phyloP scores from a whole-genome alignment of 2,888 invertebrate genomes.

The Lamproptera curius region DNA sequence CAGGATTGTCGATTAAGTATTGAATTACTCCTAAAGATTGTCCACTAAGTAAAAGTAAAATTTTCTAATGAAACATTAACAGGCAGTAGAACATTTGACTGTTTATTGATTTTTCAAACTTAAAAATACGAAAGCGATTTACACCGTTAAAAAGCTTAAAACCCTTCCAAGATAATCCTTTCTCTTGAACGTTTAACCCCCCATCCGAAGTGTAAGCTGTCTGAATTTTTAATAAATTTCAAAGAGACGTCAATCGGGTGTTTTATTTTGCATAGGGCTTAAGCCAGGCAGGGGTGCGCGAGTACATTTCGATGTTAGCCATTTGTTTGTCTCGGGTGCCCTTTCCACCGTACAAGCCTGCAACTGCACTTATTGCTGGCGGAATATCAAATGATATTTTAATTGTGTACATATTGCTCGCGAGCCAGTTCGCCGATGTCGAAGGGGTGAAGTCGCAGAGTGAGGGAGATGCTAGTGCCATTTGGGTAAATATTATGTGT shows the following conservation, averaged over 20 bases:
- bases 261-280: constrained; percentile 78
- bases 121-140: background rate
- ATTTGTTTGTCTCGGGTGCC: constrained; percentile 64
- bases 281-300: constrained; percentile 58
- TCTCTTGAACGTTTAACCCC: constrained; percentile 70
- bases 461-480: background rate
- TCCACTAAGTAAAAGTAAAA: too few species aligned
- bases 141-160: constrained; percentile 31
- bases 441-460: constrained; percentile 16
- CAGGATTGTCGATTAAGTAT: too few species aligned
- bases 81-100: too few species aligned
- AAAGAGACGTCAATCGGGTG: constrained; percentile 76
- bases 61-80: too few species aligned
- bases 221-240: constrained; percentile 77
- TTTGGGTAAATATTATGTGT: constrained; percentile 14
- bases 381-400: constrained; percentile 68
- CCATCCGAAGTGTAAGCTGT: constrained; percentile 66
- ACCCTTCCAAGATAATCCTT: constrained; percentile 57
- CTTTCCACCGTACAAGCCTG: constrained; percentile 29
- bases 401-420: constrained; percentile 41
- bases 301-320: constrained; percentile 76
- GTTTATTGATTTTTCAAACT: too few species aligned
- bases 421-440: constrained; percentile 20
- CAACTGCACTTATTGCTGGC: constrained; percentile 64
- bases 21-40: too few species aligned